phyloP scores from a whole-genome alignment of 2,888 invertebrate species.

The Lycocerus yunnanus region DNA sequence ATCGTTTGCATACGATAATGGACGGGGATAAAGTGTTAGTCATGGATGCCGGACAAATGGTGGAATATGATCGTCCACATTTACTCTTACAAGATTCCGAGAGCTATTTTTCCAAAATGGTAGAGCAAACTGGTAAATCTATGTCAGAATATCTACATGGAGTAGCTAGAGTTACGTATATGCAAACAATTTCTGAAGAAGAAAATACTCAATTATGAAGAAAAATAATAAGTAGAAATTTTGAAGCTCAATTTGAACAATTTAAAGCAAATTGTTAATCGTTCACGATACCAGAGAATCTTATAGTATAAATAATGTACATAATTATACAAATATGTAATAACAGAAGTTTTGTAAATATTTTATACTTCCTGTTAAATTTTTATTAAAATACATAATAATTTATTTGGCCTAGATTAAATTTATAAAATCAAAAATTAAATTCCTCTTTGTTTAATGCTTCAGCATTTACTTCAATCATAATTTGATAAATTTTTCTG shows the following conservation, averaged over 20 bases:
- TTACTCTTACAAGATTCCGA: slow-evolving; percentile 64
- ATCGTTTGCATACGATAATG: slow-evolving; percentile 82
- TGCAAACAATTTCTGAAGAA: not conserved
- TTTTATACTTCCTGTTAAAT: not conserved
- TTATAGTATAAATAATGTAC: no score
- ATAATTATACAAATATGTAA: no score
- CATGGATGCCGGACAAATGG: slow-evolving; percentile 75
- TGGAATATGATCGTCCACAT: slow-evolving; percentile 80
- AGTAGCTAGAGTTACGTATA: slow-evolving; percentile 28
- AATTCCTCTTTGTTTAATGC: no score
- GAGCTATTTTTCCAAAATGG: slow-evolving; percentile 68
- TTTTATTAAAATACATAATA: not conserved
- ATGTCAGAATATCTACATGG: slow-evolving; percentile 44
- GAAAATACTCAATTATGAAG: not conserved
- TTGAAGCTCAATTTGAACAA: not conserved
- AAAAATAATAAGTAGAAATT: no score
- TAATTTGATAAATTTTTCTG: no score
- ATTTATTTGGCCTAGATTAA: no score
- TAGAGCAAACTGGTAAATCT: slow-evolving; percentile 68
- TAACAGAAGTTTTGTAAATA: no score
- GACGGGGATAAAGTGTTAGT: slow-evolving; percentile 82
- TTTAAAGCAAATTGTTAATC: not conserved
- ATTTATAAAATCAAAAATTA: no score
- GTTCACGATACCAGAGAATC: not conserved
- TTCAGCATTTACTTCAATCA: no score